These are phyloP conservation scores for Corythornis cristatus DNA, from an alignment of 2,113 vertebrate species.

Conservation along the genomic window DNA sequence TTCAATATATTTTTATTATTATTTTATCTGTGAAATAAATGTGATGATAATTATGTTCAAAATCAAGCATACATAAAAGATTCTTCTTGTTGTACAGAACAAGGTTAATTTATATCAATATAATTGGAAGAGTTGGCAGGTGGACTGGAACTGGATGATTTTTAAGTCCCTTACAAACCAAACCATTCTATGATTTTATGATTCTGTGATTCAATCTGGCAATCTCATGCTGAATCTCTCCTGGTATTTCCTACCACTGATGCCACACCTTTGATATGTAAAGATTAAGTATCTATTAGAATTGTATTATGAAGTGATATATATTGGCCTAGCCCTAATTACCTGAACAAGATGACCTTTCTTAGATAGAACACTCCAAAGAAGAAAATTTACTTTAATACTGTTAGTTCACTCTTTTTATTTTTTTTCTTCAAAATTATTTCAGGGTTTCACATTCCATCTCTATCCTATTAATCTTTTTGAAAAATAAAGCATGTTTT, in stretches of 20 bases:
- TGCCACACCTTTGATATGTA: neutral
- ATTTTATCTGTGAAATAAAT: neutral
- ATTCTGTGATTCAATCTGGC: neutral
- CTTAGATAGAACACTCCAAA: neutral
- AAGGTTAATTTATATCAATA: neutral
- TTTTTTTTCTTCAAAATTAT: neutral
- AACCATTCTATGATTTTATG: neutral
- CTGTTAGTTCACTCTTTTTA: neutral
- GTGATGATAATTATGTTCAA: neutral
- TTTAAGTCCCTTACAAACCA: neutral
- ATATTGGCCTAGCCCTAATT: neutral
- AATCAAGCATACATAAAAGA: neutral
- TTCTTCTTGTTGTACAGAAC: neutral
- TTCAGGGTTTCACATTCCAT: neutral
- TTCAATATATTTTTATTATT: fast-evolving
- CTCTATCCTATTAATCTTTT: neutral
- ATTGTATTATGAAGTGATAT: neutral
- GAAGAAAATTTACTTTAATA: neutral
- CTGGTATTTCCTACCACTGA: neutral
- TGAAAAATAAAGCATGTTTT: neutral
- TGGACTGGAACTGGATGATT: neutral
- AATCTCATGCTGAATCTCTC: neutral
- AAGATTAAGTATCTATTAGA: neutral
- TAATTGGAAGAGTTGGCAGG: neutral
- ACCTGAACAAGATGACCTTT: neutral